Evolutionary conservation across 2,888 invertebrate species (phyloP), one percentile per base, ranked within the genome.

Genomic region (Philopedon plagiatum): DNA sequence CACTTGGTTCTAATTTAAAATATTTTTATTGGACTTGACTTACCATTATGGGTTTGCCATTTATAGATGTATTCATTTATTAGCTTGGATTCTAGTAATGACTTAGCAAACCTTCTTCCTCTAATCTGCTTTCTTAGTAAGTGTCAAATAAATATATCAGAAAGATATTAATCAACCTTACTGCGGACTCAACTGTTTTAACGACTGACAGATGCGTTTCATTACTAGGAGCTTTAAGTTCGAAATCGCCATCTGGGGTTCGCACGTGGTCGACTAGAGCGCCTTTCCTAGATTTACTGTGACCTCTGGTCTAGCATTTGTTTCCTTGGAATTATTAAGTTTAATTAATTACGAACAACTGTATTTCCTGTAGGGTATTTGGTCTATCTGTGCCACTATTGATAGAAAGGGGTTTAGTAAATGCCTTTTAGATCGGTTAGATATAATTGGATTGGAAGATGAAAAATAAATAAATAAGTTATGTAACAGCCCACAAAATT

Each of bases 161-260:
- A 58, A 18, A 5, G 51, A 62, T 51, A 69, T 69, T 69, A 69
- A 69, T 69, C 68, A 69, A 62, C 60, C 34, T 32, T 61, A n/a
- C 68, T 18, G 62, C 56, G 44, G 56, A 62, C 62, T 62, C 29
- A 69, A 62, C 62, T 68, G 61, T 61, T 68, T 60, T 61, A 66
- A 60, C 66, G 44, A 66, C 65, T 71, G 71, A 71, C 65, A 71
- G 66, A 71, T 71, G 66, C 61, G 61, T 61, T 71, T 65, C 66
- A 66, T 66, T 66, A 66, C 32, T 41, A 19, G 46, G 41, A 54
- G 56, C 56, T 70, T 65, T 68, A 54, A 61, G 61, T 44, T 51
- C 29, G 19, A 39, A 68, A 61, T 61, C 44, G 71, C 71, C 71
- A 71, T 65, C 65, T 71, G 71, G 71, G 71, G 66, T 66, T 61